phyloP scores from a whole-genome alignment of 92 coral and sea anemone species.

The Umimayanthus kanabou region DNA sequence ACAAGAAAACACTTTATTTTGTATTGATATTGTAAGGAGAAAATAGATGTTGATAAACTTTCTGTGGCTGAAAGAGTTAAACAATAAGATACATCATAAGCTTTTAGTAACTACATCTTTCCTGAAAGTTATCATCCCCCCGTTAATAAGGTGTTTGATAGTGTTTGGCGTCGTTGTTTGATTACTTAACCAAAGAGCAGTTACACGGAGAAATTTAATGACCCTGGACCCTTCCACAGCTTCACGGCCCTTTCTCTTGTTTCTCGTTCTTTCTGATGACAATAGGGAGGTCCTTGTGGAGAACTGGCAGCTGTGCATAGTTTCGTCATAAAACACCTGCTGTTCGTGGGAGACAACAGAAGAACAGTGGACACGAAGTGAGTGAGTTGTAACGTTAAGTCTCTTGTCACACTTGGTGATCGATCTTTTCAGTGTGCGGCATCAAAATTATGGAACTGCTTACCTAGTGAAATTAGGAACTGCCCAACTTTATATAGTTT shows the following conservation, averaged over 20 bases:
- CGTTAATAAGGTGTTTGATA: background rate
- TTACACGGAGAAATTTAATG: background rate
- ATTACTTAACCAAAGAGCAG: no score
- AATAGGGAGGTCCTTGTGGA: slow-evolving; percentile 99
- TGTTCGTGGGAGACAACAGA: slow-evolving; percentile 64
- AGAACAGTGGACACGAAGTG: slow-evolving; percentile 40
- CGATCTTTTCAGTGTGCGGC: no score
- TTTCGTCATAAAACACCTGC: slow-evolving; percentile 76
- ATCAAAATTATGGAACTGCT: no score
- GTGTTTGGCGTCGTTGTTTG: background rate
- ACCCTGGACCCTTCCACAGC: background rate
- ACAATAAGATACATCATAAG: no score
- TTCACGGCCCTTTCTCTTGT: background rate
- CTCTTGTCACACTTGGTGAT: no score
- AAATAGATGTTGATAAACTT: no score
- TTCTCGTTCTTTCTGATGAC: background rate
- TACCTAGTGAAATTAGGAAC: no score
- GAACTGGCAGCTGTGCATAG: slow-evolving; percentile 94
- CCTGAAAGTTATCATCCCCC: background rate
- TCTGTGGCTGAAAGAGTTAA: no score
- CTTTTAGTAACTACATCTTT: no score
- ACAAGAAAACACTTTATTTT: no score
- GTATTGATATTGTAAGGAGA: no score
- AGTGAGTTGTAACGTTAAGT: background rate
- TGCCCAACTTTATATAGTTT: no score